Percentiles rank a stretch among this genome's conserved stretches.
Conservation (phyloP, 2,888 invertebrate species). For the Euclidia mi region DNA sequence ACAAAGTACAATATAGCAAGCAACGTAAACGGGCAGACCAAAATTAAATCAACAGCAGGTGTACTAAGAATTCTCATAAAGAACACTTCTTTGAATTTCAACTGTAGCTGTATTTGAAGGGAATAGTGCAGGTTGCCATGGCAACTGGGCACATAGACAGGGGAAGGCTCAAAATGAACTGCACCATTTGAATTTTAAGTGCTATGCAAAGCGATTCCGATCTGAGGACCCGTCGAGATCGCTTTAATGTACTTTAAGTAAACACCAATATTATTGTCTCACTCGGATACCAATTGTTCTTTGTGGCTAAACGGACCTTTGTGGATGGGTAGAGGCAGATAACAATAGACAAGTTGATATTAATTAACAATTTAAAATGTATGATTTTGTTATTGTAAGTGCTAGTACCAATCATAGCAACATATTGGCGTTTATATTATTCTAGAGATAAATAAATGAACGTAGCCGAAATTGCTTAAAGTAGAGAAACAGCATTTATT, state of each 20-base stretch:
- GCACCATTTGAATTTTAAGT: constrained; percentile 88
- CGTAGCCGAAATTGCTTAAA: too few species aligned
- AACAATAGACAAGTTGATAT: too few species aligned
- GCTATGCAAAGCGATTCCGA: constrained; percentile 86
- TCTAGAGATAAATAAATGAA: too few species aligned
- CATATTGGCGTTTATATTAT: too few species aligned
- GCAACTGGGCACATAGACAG: constrained; percentile 76
- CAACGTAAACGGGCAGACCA: background rate
- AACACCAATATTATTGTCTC: constrained; percentile 61
- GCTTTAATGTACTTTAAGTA: constrained; percentile 71
- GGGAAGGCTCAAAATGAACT: constrained; percentile 83
- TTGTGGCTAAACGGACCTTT: constrained; percentile 29
- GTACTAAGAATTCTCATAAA: constrained; percentile 12
- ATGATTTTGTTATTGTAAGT: too few species aligned
- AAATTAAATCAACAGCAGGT: constrained; percentile 3
- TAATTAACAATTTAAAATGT: too few species aligned
- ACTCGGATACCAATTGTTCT: constrained; percentile 49
- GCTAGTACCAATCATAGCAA: too few species aligned
- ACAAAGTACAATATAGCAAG: background rate
- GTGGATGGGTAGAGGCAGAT: constrained; percentile 4
- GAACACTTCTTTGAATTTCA: constrained; percentile 35
- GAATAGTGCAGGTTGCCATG: constrained; percentile 69
- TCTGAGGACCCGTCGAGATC: constrained; percentile 71
- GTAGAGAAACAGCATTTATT: too few species aligned
- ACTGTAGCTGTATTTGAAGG: constrained; percentile 37